phyloP scores from a whole-genome alignment of 2,888 invertebrate genomes.

The Beris chalybata region DNA sequence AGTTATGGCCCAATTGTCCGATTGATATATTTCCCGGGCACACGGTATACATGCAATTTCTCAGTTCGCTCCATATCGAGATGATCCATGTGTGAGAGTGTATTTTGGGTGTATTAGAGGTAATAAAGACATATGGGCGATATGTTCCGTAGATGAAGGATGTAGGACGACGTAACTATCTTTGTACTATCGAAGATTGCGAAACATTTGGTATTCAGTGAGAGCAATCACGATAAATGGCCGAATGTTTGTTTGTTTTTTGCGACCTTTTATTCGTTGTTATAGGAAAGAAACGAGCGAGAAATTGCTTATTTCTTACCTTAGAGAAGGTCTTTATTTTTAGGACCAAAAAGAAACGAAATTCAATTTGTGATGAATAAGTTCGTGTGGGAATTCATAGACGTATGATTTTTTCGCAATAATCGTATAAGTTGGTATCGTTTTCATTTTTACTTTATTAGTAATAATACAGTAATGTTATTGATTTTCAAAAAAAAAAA shows the following conservation, averaged over 20 bases:
- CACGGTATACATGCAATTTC: slow-evolving; percentile 31
- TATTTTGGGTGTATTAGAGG: slow-evolving; percentile 33
- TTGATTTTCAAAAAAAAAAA: too few species aligned
- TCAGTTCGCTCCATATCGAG: slow-evolving; percentile 10
- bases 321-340: too few species aligned
- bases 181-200: neutral
- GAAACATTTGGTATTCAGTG: slow-evolving; percentile 20
- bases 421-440: too few species aligned
- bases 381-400: too few species aligned
- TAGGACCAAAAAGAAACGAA: too few species aligned
- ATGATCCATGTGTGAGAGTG: neutral
- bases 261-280: neutral
- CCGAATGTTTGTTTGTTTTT: neutral
- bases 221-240: slow-evolving; percentile 22
- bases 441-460: too few species aligned
- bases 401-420: too few species aligned
- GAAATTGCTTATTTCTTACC: too few species aligned
- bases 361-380: too few species aligned
- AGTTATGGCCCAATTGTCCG: slow-evolving; percentile 41
- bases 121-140: slow-evolving; percentile 40
- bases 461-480: too few species aligned
- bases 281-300: neutral
- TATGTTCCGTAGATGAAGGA: slow-evolving; percentile 1
- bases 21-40: slow-evolving; percentile 38
- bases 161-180: neutral